Conservation (phyloP, 2,797 vertebrate genomes). For the Parotocinclus haroldoi region DNA sequence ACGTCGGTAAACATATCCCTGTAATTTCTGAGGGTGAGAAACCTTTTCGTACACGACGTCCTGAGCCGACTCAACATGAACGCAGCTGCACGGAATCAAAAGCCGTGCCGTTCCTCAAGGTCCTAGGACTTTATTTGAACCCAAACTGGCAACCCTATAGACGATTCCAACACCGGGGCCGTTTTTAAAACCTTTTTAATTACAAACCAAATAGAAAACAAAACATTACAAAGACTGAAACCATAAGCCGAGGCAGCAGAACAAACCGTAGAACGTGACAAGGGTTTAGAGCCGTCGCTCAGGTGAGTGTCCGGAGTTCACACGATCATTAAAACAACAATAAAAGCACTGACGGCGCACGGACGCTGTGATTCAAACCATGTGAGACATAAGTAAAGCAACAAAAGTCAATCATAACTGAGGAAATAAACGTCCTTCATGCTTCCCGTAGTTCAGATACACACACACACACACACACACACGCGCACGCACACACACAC, state of each 20-base stretch:
- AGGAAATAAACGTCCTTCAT: constrained; percentile 44
- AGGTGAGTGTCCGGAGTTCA: not conserved
- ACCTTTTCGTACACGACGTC: no score
- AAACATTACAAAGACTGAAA: constrained; percentile 34
- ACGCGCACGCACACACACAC: constrained; percentile 3
- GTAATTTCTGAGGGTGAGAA: no score
- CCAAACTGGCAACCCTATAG: no score
- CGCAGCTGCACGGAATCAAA: no score
- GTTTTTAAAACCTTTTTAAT: constrained; percentile 44
- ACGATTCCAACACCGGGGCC: constrained; percentile 3
- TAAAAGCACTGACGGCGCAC: constrained; percentile 32
- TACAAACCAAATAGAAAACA: constrained; percentile 43
- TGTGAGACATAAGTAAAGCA: constrained; percentile 6
- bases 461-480: constrained; percentile 10
- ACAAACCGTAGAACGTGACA: constrained; percentile 17
- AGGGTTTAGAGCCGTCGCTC: constrained; percentile 21
- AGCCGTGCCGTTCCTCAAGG: no score
- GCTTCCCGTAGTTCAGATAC: constrained; percentile 17
- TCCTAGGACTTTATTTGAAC: no score
- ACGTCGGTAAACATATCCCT: no score
- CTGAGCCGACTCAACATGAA: no score
- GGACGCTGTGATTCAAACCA: not conserved
- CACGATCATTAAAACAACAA: constrained; percentile 8
- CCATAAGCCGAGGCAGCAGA: constrained; percentile 7
- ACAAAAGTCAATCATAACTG: constrained; percentile 8